These are phyloP conservation scores for Cladorhizidae sp. DNA, from an alignment of 37 sponge, comb jelly and placozoan genomes.

Conservation along the genomic window DNA sequence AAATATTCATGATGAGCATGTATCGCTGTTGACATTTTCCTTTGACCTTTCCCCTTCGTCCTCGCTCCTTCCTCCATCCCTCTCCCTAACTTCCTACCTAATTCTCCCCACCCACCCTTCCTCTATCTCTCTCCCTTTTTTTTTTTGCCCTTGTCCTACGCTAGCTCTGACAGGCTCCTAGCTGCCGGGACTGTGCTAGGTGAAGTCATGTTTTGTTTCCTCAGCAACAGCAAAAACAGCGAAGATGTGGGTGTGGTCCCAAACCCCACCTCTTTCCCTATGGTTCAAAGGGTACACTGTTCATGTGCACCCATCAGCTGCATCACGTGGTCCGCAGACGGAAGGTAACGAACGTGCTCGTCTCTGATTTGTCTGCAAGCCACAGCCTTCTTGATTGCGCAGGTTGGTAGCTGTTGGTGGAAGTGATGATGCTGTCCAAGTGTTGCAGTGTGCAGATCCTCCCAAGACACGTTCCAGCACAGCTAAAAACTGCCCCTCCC, in stretches of 20 bases:
- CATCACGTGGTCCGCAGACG: conserved; percentile 25
- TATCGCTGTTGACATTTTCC: no score
- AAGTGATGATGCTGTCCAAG: conserved; percentile 43
- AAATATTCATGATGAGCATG: no score
- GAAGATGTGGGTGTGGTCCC: background rate
- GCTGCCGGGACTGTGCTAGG: conserved; percentile 40
- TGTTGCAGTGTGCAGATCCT: conserved; percentile 25
- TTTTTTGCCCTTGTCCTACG: background rate
- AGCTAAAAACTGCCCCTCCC: conserved; percentile 7
- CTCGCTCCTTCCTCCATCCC: background rate
- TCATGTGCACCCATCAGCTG: conserved; percentile 19
- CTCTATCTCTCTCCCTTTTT: background rate
- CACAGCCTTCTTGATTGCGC: background rate
- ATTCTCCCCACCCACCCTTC: background rate
- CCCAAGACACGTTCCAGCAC: background rate
- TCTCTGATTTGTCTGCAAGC: no score
- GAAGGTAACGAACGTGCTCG: conserved; percentile 18
- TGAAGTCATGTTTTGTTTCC: conserved; percentile 22
- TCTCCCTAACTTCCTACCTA: background rate
- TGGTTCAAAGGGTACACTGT: conserved; percentile 5
- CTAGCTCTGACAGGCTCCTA: background rate
- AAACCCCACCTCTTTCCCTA: background rate
- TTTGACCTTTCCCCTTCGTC: no score
- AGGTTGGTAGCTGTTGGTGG: conserved; percentile 48
- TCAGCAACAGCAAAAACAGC: background rate